A percentile compares a stretch with the other conserved stretches of the same genome.
phyloP scores from a whole-genome alignment of 2,888 invertebrate genomes.

The Agriotes lineatus region DNA sequence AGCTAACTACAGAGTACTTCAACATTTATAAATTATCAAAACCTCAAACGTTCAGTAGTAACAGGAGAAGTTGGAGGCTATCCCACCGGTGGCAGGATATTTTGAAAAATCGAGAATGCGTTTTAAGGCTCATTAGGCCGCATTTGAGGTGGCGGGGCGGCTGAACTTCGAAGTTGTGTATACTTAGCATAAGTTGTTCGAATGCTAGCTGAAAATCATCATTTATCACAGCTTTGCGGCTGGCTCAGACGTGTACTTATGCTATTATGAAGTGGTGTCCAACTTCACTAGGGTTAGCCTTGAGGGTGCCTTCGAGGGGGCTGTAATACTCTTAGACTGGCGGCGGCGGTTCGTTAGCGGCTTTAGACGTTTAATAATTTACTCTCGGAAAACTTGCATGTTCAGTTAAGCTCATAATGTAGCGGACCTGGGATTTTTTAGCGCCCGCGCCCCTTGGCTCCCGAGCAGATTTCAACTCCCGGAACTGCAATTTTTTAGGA shows the following conservation, averaged over 20 bases:
- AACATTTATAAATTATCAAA: no score
- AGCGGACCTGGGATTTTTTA: not conserved
- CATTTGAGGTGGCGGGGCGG: not conserved
- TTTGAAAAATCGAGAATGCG: not conserved
- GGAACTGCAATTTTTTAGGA: constrained; percentile 8
- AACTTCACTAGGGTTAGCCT: constrained; percentile 47
- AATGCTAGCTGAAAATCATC: constrained; percentile 48
- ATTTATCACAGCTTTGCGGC: constrained; percentile 51
- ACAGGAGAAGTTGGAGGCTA: no score
- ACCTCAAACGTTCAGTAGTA: no score
- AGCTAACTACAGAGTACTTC: no score
- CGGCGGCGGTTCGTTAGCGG: constrained; percentile 47
- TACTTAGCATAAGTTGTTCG: constrained; percentile 42
- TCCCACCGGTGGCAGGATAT: no score
- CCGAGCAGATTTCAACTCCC: not conserved
- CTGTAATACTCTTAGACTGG: constrained; percentile 47
- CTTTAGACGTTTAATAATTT: constrained; percentile 48
- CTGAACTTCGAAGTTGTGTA: constrained; percentile 17
- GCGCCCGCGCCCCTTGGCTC: not conserved
- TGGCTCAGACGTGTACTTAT: constrained; percentile 51
- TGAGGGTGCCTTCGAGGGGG: constrained; percentile 36
- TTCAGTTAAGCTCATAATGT: constrained; percentile 34
- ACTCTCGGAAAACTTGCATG: constrained; percentile 37
- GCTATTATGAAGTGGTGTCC: constrained; percentile 52
- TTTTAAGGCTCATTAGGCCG: not conserved